These are phyloP conservation scores for Conops quadrifasciatus DNA, from an alignment of 2,888 invertebrate genomes.

Conservation along the genomic window DNA sequence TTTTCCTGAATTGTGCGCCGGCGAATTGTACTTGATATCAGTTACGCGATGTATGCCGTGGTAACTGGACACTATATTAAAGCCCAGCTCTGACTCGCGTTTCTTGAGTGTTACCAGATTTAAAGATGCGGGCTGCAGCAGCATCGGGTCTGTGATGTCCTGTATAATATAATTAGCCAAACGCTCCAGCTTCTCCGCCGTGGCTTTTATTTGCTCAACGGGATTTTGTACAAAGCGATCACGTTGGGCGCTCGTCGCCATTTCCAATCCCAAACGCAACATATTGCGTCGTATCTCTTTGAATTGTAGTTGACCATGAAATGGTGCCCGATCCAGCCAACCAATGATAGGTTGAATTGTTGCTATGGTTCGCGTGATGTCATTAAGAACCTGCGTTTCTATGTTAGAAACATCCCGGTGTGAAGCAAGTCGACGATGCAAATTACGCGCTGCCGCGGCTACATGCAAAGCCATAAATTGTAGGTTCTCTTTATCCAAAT, in stretches of 20 bases:
- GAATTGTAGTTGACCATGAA: constrained; percentile 69
- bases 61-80: constrained; percentile 87
- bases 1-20: constrained; percentile 90
- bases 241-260: constrained; percentile 89
- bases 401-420: constrained; percentile 70
- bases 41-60: constrained; percentile 83
- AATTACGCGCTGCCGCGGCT: constrained; percentile 81
- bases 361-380: constrained; percentile 84
- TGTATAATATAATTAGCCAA: constrained; percentile 87
- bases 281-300: constrained; percentile 76
- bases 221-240: constrained; percentile 90
- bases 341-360: constrained; percentile 87
- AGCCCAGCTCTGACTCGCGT: constrained; percentile 87
- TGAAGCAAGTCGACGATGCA: constrained; percentile 75
- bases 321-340: constrained; percentile 81
- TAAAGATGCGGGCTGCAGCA: constrained; percentile 90
- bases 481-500: constrained; percentile 88
- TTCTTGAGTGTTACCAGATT: constrained; percentile 88
- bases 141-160: constrained; percentile 87
- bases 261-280: constrained; percentile 81
- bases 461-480: constrained; percentile 87
- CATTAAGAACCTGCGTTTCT: constrained; percentile 82
- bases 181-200: constrained; percentile 78
- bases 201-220: constrained; percentile 74
- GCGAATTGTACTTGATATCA: constrained; percentile 89